phyloP scores from a whole-genome alignment of 2,888 invertebrate species.

The Nomada fabriciana region DNA sequence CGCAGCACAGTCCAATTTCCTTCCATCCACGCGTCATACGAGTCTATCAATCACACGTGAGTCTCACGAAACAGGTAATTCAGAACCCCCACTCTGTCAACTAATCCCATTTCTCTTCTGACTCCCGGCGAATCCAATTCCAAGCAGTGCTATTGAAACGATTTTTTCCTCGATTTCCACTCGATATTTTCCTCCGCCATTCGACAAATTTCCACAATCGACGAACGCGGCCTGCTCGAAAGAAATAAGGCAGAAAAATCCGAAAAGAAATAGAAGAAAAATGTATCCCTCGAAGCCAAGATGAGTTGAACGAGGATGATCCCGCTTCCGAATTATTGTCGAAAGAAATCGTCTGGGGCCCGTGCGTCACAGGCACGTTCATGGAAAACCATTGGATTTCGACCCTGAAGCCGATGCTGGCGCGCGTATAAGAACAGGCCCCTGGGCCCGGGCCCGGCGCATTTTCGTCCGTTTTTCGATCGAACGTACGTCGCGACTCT shows the following conservation, averaged over 20 bases:
- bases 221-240: too few relatives aligned
- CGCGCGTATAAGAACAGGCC: constrained; percentile 66
- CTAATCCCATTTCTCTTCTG: constrained; percentile 5
- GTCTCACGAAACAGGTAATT: neutral
- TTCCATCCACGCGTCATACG: neutral
- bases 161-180: neutral
- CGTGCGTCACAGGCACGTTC: constrained; percentile 3
- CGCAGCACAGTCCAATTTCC: neutral
- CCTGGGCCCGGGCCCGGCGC: constrained; percentile 38
- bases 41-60: neutral
- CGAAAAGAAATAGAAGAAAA: neutral
- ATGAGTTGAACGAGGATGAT: too few relatives aligned
- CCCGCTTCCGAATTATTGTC: neutral
- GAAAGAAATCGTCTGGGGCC: neutral
- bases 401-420: constrained; percentile 51
- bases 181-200: too few relatives aligned
- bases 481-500: constrained; percentile 24
- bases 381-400: constrained; percentile 43
- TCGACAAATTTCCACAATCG: too few relatives aligned
- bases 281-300: neutral
- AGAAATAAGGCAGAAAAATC: too few relatives aligned
- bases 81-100: neutral
- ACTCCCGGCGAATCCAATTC: neutral
- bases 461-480: constrained; percentile 69
- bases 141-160: neutral